Percentiles rank a stretch among this genome's conserved stretches.
These are phyloP conservation scores for Triplophysa tibetana DNA, from an alignment of 2,113 vertebrate species.

Conservation along the genomic window DNA sequence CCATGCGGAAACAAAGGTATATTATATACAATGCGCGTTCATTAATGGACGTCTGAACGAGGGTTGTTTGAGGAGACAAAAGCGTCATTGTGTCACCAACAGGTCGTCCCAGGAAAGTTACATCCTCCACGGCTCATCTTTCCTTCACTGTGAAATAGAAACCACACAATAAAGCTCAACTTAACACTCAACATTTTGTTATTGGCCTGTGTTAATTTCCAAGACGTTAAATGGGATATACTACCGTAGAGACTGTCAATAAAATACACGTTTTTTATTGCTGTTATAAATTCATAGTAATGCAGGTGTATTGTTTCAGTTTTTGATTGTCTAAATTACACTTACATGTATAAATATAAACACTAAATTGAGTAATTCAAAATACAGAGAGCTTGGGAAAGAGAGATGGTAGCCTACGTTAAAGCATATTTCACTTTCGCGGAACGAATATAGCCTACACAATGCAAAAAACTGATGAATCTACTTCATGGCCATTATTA, in stretches of 20 bases:
- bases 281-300: too few relatives aligned
- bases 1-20: background rate
- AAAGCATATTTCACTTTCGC: too few relatives aligned
- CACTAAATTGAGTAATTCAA: too few relatives aligned
- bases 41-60: slow-evolving; percentile 29
- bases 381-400: too few relatives aligned
- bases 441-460: too few relatives aligned
- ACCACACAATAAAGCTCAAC: background rate
- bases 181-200: background rate
- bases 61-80: slow-evolving; percentile 37
- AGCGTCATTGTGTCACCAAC: slow-evolving; percentile 35
- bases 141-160: background rate
- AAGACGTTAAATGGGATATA: background rate
- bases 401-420: too few relatives aligned
- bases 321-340: too few relatives aligned
- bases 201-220: background rate
- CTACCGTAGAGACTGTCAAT: background rate
- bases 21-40: slow-evolving; percentile 39
- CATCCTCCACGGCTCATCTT: slow-evolving; percentile 30
- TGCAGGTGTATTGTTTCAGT: too few relatives aligned
- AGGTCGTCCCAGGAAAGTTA: slow-evolving; percentile 23
- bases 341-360: too few relatives aligned
- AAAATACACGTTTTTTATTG: background rate
- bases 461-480: background rate
- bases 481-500: too few relatives aligned